Evolutionary conservation across 1,140 invertebrate genomes (phyloP), one percentile per base, ranked within the genome.

Genomic region (Artemia franciscana): DNA sequence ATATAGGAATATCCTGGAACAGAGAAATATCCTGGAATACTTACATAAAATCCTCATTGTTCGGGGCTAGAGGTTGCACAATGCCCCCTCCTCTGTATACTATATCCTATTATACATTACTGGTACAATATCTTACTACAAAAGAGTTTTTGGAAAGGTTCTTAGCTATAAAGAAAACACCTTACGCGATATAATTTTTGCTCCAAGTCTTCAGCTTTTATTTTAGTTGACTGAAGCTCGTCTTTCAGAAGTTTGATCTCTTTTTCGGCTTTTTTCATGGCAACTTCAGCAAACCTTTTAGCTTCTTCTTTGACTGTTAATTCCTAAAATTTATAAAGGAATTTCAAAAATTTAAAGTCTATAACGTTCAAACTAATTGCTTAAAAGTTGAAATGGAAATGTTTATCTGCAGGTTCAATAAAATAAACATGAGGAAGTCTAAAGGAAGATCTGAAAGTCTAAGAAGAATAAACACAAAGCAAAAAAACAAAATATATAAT

Each of bases 101-200:
- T 18, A 59, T 59, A 58, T 58, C 56, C 25, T 57, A 61, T 26
- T 67, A 63, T 12, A 66, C 9, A 60, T 2, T 12, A 3, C 3
- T 70, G 69, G 63, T 39, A 65, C 23, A 74, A 57, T 66, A 74
- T 18, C 66, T n/a, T n/a, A n/a, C n/a, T n/a, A n/a, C n/a, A n/a
- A n/a, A n/a, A n/a, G n/a, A n/a, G n/a, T n/a, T n/a, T n/a, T n/a
- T n/a, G n/a, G n/a, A n/a, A n/a, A n/a, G n/a, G n/a, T n/a, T n/a
- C n/a, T n/a, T n/a, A n/a, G n/a, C n/a, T n/a, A n/a, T n/a, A n/a
- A n/a, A n/a, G n/a, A n/a, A n/a, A n/a, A n/a, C n/a, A n/a, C n/a
- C n/a, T n/a, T n/a, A n/a, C n/a, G 68, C 83, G 85, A 26, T 79
- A 78, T 30, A 82, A 69, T 67, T 84, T 81, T 60, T 79, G 77